These are phyloP conservation scores for Fukomys damarensis DNA, from an alignment of 2,113 vertebrate genomes.

Conservation along the genomic window DNA sequence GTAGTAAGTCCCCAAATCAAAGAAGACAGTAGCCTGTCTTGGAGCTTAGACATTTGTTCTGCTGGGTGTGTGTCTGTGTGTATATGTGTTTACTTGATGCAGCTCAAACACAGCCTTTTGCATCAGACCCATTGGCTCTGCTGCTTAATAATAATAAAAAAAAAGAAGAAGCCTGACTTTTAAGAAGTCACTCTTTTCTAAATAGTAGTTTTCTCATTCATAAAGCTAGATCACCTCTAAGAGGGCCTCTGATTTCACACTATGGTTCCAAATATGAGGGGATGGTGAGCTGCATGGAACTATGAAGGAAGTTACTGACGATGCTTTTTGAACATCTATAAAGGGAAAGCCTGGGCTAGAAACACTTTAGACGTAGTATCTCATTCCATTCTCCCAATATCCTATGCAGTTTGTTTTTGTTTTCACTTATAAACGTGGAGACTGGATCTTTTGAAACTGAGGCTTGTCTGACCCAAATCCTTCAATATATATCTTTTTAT, in stretches of 20 bases:
- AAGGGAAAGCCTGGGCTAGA: not conserved
- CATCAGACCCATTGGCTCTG: not conserved
- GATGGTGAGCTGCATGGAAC: not conserved
- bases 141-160: conserved; percentile 13
- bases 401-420: not conserved
- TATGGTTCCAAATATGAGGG: not conserved
- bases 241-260: not conserved
- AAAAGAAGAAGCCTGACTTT: not conserved
- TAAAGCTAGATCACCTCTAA: not conserved
- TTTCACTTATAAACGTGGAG: not conserved
- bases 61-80: not conserved
- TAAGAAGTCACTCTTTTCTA: not conserved
- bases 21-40: not conserved
- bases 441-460: not conserved
- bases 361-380: not conserved
- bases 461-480: too few species aligned
- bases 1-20: not conserved
- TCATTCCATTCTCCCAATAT: not conserved
- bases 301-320: not conserved
- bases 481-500: not conserved
- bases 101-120: not conserved
- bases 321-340: not conserved
- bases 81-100: not conserved
- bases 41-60: not conserved
- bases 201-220: not conserved